Evolutionary conservation across 2,113 vertebrate genomes (phyloP), one percentile per base, ranked within the genome.

Genomic region (Irena cyanogastra): DNA sequence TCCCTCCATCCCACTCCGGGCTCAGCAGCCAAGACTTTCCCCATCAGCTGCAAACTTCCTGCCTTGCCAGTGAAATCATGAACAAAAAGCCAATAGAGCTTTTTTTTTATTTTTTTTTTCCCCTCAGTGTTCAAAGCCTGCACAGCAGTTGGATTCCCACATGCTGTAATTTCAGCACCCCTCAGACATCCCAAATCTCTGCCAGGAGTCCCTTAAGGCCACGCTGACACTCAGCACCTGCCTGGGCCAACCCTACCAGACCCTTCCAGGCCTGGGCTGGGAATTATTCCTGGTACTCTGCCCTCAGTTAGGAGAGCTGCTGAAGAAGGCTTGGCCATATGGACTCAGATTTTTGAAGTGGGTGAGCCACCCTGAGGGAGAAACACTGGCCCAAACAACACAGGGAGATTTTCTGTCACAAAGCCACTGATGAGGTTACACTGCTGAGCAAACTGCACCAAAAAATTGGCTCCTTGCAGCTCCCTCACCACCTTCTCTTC

Each of bases 1-100:
- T 71, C 71, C 75, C 33, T 61, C 61, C 81, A 57, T 45, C 82
- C 82, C 56, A 45, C 53, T 53, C 54, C 86, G 56, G 54, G 24
- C 11, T 91, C 63, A 81, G 68, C 79, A 96, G 90, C 92, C 94
- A 96, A 96, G 79, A 88, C 56, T 83, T 86, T 79, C 77, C 47
- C 68, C 44, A 66, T 92, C 85, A 92, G 79, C 90, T 81, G 53
- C 70, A 11, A 59, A 39, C 20, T 59, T 52, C 59, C 79, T 77
- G 54, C 39, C 53, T 41, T 64, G 66, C 74, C 93, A 94, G 52
- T n/a, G 53, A 93, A 76, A 77, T 86, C 80, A 53, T 35, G 33
- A 83, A 79, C 37, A 80, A 86, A 93, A 94, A 86, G 50, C 33
- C 85, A 90, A 42, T 4, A 31, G 2, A 79, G 10, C 1, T 33